Base-by-base conservation (phyloP, 35 echinoderm and acorn worm species). In the Ophiothrix spiculata region DNA sequence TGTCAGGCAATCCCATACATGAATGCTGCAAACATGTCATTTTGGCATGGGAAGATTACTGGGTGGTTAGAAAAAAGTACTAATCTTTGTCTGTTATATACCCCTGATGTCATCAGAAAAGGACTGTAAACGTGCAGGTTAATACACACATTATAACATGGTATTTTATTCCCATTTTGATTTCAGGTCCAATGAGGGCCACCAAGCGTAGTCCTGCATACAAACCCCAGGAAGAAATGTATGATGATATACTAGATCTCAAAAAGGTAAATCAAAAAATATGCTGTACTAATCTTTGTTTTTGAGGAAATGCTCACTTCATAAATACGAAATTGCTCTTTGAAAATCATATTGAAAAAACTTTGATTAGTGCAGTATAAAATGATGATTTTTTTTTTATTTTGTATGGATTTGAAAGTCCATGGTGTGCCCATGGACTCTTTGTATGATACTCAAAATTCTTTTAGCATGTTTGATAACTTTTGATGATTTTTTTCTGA, bases 231-330 rank as follows among this genome's bases (percentile, higher is more conserved):
- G 95, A 98, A 46, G 95, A 98, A 25, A 98, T 98, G 95, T 98
- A 98, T 83, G 95, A 98, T 93, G 95, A 98, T 36, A 98, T 98
- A 10, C 25, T 98, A 37, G 95, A 98, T n/a, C 79, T 98, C 4
- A 98, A 93, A 64, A 98, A 93, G 91, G 88, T 93, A 85, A 91
- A 40, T 8, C 19, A 16, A 28, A 75, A 75, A 19, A 75, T 33
- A 6, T 75, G 3, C 29, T 19, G 2, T 75, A 75, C 35, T 75
- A 21, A 33, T 21, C 29, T 31, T 1, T 75, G 73, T 75, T 6
- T 4, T 4, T 10, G 35, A 21, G 4, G 19, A 21, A n/a, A 1
- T 31, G 73, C 35, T 75, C n/a, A 6, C n/a, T n/a, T 10, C 2
- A 75, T 31, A 75, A 63, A 63, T 15, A 15, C 14, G 14, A 63